These are phyloP conservation scores for Anarrhichthys ocellatus DNA, from an alignment of 2,113 vertebrate species.

Conservation along the genomic window DNA sequence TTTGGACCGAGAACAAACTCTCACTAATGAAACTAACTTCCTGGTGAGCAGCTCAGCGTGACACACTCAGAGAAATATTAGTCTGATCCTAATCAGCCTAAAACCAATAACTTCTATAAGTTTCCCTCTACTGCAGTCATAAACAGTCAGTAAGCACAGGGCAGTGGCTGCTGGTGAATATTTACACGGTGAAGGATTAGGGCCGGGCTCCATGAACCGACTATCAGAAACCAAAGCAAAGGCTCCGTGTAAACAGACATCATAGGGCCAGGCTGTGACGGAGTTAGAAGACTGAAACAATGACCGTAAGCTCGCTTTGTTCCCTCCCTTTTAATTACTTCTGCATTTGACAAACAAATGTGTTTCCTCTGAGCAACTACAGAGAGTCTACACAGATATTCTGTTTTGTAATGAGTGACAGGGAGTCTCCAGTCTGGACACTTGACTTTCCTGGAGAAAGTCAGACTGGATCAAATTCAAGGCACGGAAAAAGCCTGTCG, in stretches of 20 bases:
- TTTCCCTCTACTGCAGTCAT: constrained; percentile 17
- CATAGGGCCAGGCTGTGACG: neutral
- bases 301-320: neutral
- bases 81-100: constrained; percentile 14
- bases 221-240: constrained; percentile 33
- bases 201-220: constrained; percentile 39
- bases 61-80: constrained; percentile 10
- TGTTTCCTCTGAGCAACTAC: neutral
- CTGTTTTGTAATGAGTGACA: constrained; percentile 5
- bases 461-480: constrained; percentile 46
- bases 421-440: constrained; percentile 8
- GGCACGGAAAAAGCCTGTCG: constrained; percentile 22
- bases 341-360: constrained; percentile 14
- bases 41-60: neutral
- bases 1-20: neutral
- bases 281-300: neutral
- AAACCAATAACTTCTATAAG: constrained; percentile 34
- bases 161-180: constrained; percentile 31
- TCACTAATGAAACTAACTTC: constrained; percentile 18
- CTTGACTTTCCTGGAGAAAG: constrained; percentile 36
- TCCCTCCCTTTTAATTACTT: constrained; percentile 27
- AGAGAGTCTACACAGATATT: neutral
- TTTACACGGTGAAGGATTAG: constrained; percentile 48
- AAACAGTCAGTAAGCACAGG: constrained; percentile 53
- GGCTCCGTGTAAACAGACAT: constrained; percentile 30